Conservation (phyloP, 2,888 invertebrate species). For the Amaurobius ferox region DNA sequence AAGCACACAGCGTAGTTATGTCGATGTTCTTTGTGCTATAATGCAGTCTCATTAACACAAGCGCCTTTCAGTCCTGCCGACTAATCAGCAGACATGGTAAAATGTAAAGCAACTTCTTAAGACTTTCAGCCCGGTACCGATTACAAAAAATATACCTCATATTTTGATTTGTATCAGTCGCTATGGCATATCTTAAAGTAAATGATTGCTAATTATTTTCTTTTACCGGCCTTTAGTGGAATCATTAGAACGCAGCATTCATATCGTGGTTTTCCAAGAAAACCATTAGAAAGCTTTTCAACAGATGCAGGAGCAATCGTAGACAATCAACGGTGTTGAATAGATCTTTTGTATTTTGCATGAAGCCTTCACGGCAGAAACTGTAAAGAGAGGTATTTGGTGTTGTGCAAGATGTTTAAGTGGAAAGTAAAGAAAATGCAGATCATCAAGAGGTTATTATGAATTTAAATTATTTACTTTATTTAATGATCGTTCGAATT, state of each 20-base stretch:
- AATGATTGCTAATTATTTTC: slow-evolving; percentile 70
- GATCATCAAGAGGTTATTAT: too few relatives aligned
- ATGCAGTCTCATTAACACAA: slow-evolving; percentile 41
- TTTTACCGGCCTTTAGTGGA: slow-evolving; percentile 48
- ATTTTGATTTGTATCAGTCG: slow-evolving; percentile 46
- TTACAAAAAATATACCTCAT: slow-evolving; percentile 5
- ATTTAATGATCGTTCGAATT: too few relatives aligned
- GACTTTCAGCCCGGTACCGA: slow-evolving; percentile 4
- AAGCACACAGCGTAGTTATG: neutral
- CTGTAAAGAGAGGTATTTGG: neutral
- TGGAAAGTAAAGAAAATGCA: neutral
- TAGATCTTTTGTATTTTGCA: neutral
- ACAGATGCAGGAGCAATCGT: too few relatives aligned
- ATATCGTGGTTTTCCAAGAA: slow-evolving; percentile 7
- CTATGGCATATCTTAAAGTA: slow-evolving; percentile 27
- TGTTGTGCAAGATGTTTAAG: neutral
- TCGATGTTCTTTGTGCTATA: slow-evolving; percentile 26
- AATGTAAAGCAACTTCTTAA: slow-evolving; percentile 35
- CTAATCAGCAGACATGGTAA: slow-evolving; percentile 1
- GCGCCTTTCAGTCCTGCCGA: neutral
- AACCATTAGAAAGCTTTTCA: neutral
- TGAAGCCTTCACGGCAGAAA: neutral
- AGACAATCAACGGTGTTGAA: too few relatives aligned
- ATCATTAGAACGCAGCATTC: slow-evolving; percentile 69
- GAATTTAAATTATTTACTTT: too few relatives aligned